Evolutionary conservation across 2,113 vertebrate genomes (phyloP).

Genomic region (Centrocercus urophasianus): DNA sequence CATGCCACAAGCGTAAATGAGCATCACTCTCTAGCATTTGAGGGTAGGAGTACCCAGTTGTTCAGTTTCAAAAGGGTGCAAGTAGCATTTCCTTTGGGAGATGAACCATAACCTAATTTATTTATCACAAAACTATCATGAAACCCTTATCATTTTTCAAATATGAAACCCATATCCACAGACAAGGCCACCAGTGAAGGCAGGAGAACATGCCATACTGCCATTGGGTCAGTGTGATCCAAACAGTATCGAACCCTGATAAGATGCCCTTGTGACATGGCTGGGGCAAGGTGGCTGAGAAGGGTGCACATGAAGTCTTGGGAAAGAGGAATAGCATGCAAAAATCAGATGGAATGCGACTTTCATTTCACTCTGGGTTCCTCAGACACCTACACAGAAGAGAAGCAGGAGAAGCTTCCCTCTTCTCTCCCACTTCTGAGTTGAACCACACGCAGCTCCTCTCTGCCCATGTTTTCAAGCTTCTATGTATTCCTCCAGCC

Average conservation of each 20-base stretch:
- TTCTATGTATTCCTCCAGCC: background rate
- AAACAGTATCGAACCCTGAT: slow-evolving; percentile 6
- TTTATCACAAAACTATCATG: slow-evolving; percentile 12
- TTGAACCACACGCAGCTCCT: background rate
- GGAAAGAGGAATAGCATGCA: background rate
- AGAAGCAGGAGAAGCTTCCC: background rate
- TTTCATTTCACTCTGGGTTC: background rate
- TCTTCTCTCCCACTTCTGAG: background rate
- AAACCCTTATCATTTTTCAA: slow-evolving; percentile 54
- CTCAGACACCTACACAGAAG: background rate
- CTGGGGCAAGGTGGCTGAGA: slow-evolving; percentile 3
- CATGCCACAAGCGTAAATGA: background rate
- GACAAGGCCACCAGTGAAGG: slow-evolving; percentile 40
- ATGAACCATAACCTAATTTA: slow-evolving; percentile 21
- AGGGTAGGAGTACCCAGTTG: background rate
- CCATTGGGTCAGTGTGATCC: slow-evolving; percentile 1
- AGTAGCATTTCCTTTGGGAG: background rate
- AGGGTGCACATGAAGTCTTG: background rate
- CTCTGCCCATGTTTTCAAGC: background rate
- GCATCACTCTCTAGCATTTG: fast-evolving
- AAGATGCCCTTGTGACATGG: slow-evolving; percentile 1
- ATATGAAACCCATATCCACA: slow-evolving; percentile 33
- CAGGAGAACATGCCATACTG: slow-evolving; percentile 30
- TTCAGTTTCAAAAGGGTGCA: background rate
- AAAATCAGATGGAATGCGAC: slow-evolving; percentile 16